Evolutionary conservation across 2,888 invertebrate genomes (phyloP), one percentile per base, ranked within the genome.

Genomic region (Aphrophora alni): DNA sequence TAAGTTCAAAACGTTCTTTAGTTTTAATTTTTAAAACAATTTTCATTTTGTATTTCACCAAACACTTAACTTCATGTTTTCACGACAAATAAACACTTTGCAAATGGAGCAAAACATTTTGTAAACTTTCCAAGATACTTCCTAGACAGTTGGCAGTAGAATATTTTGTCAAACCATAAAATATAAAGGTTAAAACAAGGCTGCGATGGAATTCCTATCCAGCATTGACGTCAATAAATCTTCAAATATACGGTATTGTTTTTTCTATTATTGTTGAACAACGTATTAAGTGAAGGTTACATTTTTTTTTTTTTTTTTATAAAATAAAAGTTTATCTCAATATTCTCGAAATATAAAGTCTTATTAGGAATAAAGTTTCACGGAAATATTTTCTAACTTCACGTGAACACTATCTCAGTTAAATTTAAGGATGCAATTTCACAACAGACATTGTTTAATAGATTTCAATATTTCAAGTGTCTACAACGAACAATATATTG

Each of bases 381-480:
- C n/a, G n/a, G n/a, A n/a, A n/a, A n/a, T n/a, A n/a, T n/a, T n/a
- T n/a, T n/a, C n/a, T n/a, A n/a, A n/a, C 59, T 59, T 10, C 12
- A 21, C 59, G 59, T 4, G n/a, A 21, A 59, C 59, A 21, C 59
- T 21, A 21, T 21, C 59, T 21, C 21, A 21, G 59, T 21, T 59
- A 59, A 59, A 59, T 59, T 59, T 59, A 59, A 59, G 21, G 59
- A 21, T 21, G 59, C 59, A 59, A 59, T 59, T 59, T 59, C 59
- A 59, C 59, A 59, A 59, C 59, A 59, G 59, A 59, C 59, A 59
- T 59, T 59, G 59, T 59, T 21, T 59, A 59, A 59, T 59, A 59
- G 59, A 21, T n/a, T 21, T 12, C 59, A 59, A 59, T 59, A 59
- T 59, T 59, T 59, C 59, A 59, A 59, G 59, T 44, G 44, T 59